Conservation (phyloP, 1,140 invertebrate genomes). For the Maconellicoccus hirsutus region DNA sequence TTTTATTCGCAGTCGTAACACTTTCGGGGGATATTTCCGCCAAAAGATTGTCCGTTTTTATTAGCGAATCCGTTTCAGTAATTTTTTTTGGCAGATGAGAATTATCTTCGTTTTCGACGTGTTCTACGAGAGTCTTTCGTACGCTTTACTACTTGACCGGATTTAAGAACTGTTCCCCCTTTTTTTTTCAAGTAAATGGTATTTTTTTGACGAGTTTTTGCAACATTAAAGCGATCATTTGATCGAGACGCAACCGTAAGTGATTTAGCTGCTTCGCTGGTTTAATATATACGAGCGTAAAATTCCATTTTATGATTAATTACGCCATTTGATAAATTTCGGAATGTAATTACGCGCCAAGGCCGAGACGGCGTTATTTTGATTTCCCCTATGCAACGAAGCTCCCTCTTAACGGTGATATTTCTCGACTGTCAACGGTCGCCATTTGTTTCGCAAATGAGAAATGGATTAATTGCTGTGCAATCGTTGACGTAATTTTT, state of each 20-base stretch:
- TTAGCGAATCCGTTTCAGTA: background rate
- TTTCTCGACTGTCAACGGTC: background rate
- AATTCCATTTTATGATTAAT: too few species aligned
- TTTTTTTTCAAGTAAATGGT: too few species aligned
- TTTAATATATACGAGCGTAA: too few species aligned
- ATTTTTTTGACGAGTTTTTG: too few species aligned
- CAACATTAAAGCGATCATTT: too few species aligned
- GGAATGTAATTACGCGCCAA: background rate
- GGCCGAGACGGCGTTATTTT: background rate
- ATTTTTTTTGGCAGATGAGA: conserved; percentile 9
- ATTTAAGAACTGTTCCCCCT: too few species aligned
- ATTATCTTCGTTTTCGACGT: conserved; percentile 3
- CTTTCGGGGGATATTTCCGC: background rate
- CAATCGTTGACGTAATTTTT: too few species aligned
- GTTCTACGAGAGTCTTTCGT: background rate
- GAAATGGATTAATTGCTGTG: background rate
- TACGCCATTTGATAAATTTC: background rate
- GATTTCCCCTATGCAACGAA: background rate
- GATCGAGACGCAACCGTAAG: too few species aligned
- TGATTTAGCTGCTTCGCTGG: too few species aligned
- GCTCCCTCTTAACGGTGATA: background rate
- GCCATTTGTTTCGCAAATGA: background rate
- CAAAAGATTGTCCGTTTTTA: background rate
- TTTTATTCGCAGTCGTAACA: background rate
- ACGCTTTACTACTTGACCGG: background rate